These are phyloP conservation scores for Neoascia interrupta DNA, from an alignment of 2,888 invertebrate genomes.

Conservation along the genomic window DNA sequence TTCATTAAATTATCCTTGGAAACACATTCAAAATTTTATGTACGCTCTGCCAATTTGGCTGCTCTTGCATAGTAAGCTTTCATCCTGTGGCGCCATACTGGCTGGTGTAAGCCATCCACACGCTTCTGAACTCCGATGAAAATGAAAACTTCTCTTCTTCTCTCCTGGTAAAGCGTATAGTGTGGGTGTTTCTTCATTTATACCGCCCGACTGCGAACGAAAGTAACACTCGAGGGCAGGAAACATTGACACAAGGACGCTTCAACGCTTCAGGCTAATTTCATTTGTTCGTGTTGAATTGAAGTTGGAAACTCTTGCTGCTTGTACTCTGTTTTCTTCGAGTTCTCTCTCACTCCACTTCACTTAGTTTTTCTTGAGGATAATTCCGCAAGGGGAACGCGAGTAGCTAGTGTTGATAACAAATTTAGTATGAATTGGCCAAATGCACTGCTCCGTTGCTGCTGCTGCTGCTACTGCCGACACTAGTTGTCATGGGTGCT, in stretches of 20 bases:
- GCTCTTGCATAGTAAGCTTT: slow-evolving; percentile 21
- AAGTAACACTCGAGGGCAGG: slow-evolving; percentile 48
- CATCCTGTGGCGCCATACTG: slow-evolving; percentile 52
- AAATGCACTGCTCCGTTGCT: slow-evolving; percentile 56
- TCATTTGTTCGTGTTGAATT: slow-evolving; percentile 67
- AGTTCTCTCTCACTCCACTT: slow-evolving; percentile 13
- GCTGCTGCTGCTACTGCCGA: slow-evolving; percentile 25
- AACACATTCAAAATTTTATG: slow-evolving; percentile 56
- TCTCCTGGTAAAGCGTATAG: too few species aligned
- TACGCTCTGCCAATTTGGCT: slow-evolving; percentile 48
- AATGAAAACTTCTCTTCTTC: slow-evolving; percentile 44
- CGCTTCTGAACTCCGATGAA: slow-evolving; percentile 14
- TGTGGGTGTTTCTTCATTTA: slow-evolving; percentile 3
- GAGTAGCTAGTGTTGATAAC: slow-evolving; percentile 50
- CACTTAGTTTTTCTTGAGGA: slow-evolving; percentile 41
- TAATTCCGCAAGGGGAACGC: neutral
- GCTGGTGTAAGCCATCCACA: slow-evolving; percentile 22
- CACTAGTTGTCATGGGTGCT: slow-evolving; percentile 28
- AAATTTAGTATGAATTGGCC: slow-evolving; percentile 68
- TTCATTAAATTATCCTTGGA: slow-evolving; percentile 61
- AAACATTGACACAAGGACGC: slow-evolving; percentile 63
- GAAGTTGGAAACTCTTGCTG: slow-evolving; percentile 47
- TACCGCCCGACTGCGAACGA: too few species aligned
- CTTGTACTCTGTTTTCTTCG: neutral
- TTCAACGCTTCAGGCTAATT: slow-evolving; percentile 66